Evolutionary conservation across 2,797 vertebrate species (phyloP), one percentile per base, ranked within the genome.

Genomic region (Amniataba percoides): DNA sequence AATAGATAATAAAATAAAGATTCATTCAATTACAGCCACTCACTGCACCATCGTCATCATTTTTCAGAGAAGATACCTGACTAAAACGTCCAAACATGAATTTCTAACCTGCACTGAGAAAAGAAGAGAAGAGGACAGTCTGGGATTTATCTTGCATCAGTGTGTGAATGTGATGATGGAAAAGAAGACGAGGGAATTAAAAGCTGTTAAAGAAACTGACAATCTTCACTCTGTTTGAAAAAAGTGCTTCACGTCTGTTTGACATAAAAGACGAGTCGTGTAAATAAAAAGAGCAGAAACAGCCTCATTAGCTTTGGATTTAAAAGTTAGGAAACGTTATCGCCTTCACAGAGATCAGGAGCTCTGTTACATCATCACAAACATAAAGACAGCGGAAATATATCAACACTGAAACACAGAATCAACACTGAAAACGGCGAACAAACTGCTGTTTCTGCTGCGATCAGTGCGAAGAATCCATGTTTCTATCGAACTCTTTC

Each of bases 81-180:
- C 7, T 2, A 16, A 15, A 53, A 16, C 0, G 25, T 7, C 2
- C 2, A 53, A 21, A 21, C 7, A 5, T 36, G 34, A 36, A 36
- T 36, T 36, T 36, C 4, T 36, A 15, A 45, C 18, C 12, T 31
- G 4, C n/a, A 7, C 25, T 31, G 43, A n/a, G 4, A 18, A 2
- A 18, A 11, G 2, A 27, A 23, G 3, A 14, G 5, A 62, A 15
- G 15, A 14, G 27, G 45, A 27, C 34, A n/a, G 2, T 27, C 31
- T 11, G 57, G 21, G 51, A 21, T 45, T 48, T 12, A 45, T 40
- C 18, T 39, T 57, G 27, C 27, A 27, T 27, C 27, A 27, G 27
- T 27, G 27, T 27, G 27, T 27, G 43, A 57, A 58, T 56, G 60
- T 60, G 67, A 75, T 64, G 43, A 69, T 21, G 23, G n/a, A 51